Evolutionary conservation across 2,888 invertebrate species (phyloP), one percentile per base, ranked within the genome.

Genomic region (Eumacrocentrus americanus): DNA sequence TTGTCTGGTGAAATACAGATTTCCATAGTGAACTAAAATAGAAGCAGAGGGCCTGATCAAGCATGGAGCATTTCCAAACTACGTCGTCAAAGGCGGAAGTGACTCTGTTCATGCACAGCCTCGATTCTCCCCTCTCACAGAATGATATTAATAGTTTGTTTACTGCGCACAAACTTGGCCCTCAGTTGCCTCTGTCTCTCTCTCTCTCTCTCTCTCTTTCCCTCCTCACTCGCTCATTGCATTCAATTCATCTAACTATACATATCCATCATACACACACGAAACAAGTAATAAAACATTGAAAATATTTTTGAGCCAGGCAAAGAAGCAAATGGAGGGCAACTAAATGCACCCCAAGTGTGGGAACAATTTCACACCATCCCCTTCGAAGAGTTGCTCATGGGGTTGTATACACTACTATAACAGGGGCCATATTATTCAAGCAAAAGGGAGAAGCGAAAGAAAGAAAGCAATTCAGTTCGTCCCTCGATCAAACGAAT

Each of bases 401-500:
- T 29, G 29, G 29, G 29, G 29, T 40, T 58, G 42, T 51, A 58
- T 34, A 58, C 12, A 42, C 7, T 46, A 44, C 29, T 37, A 18
- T 22, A 29, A 35, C 12, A 44, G 52, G 16, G 38, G 16, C 14
- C 14, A 22, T 22, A 52, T 48, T 38, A 54, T 35, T 35, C 29
- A 54, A 44, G 18, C 44, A 12, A 22, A 18, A 29, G 46, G 52
- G 38, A 25, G 23, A 2, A 38, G 18, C 44, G 14, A 22, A 18
- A 18, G 46, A 37, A 29, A 29, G 29, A 29, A 12, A 2, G 64
- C 70, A 64, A 68, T 70, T 71, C 71, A 66, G 66, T 64, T 50
- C 64, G 65, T 61, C 50, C 66, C 65, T 63, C 65, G 67, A 70
- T 51, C 23, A 35, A 58, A 69, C 71, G 69, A 72, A 72, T 70